Conservation (phyloP, 1,140 invertebrate species). For the Planococcus citri region DNA sequence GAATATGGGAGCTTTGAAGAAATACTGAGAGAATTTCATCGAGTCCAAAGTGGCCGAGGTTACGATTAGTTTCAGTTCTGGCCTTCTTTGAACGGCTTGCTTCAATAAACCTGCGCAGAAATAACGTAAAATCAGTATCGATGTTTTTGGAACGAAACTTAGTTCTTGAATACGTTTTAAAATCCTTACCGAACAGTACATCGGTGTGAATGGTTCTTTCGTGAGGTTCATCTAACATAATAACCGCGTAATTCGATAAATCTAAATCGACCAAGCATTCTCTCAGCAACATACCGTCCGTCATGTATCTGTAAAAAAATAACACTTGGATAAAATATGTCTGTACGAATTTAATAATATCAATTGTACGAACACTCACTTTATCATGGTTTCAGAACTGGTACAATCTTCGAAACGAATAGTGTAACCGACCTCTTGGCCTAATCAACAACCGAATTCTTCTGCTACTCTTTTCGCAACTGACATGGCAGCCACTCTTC, state of each 20-base stretch:
- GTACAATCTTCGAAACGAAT: constrained; percentile 99
- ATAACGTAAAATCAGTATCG: constrained; percentile 8
- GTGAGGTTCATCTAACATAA: constrained; percentile 99
- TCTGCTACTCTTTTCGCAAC: constrained; percentile 97
- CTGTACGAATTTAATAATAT: not conserved
- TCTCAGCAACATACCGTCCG: constrained; percentile 95
- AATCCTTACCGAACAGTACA: constrained; percentile 68
- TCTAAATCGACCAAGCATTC: constrained; percentile 89
- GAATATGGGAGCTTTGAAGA: constrained; percentile 89
- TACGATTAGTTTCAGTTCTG: constrained; percentile 94
- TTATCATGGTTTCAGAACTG: constrained; percentile 68
- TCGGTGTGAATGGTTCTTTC: constrained; percentile 97
- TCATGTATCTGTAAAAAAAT: constrained; percentile 70
- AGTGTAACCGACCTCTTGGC: constrained; percentile 97
- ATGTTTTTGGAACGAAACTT: not conserved
- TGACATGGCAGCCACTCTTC: constrained; percentile 95
- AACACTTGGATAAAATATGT: constrained; percentile 22
- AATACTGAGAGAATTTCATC: constrained; percentile 97
- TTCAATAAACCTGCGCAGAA: constrained; percentile 56
- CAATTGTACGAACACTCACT: no score
- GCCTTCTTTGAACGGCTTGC: constrained; percentile 76
- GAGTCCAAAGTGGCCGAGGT: constrained; percentile 97
- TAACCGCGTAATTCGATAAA: constrained; percentile 86
- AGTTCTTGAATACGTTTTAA: not conserved
- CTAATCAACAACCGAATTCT: constrained; percentile 93